Evolutionary conservation across 2,888 invertebrate species (phyloP).

Genomic region (Phasia obesa): DNA sequence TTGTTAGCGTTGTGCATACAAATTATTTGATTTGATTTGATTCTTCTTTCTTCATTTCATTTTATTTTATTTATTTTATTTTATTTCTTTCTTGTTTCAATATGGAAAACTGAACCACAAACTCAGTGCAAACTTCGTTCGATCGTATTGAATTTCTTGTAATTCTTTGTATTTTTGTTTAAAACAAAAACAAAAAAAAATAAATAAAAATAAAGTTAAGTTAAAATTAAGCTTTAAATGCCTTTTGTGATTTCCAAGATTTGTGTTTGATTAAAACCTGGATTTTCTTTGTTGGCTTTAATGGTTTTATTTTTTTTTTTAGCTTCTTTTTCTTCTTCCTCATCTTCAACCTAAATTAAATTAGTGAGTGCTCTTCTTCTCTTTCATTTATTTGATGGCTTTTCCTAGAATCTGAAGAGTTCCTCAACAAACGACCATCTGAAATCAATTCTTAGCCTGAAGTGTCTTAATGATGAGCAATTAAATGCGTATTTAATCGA

Average conservation of each 20-base stretch:
- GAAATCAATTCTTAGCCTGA: conserved; percentile 48
- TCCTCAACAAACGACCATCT: conserved; percentile 32
- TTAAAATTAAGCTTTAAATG: conserved; percentile 61
- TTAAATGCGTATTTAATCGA: conserved; percentile 60
- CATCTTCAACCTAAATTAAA: conserved; percentile 54
- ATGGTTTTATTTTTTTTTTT: conserved; percentile 17
- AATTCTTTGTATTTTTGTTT: conserved; percentile 33
- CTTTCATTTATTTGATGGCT: conserved; percentile 50
- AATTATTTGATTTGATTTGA: conserved; percentile 77
- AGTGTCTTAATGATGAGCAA: conserved; percentile 48
- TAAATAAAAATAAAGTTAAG: conserved; percentile 5
- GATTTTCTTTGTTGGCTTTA: conserved; percentile 36
- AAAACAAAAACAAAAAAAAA: conserved; percentile 1
- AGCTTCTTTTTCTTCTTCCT: neutral
- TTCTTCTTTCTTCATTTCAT: neutral
- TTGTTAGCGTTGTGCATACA: conserved; percentile 78
- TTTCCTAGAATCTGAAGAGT: conserved; percentile 63
- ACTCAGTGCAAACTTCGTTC: too few relatives aligned
- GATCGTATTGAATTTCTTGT: conserved; percentile 8
- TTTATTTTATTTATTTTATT: neutral
- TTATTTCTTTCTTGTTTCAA: conserved; percentile 13
- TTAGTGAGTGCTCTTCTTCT: conserved; percentile 2
- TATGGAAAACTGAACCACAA: conserved; percentile 20
- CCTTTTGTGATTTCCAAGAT: conserved; percentile 44
- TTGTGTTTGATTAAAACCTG: conserved; percentile 46